Evolutionary conservation across 2,797 vertebrate genomes (phyloP).

Genomic region (Hyperoplus immaculatus): DNA sequence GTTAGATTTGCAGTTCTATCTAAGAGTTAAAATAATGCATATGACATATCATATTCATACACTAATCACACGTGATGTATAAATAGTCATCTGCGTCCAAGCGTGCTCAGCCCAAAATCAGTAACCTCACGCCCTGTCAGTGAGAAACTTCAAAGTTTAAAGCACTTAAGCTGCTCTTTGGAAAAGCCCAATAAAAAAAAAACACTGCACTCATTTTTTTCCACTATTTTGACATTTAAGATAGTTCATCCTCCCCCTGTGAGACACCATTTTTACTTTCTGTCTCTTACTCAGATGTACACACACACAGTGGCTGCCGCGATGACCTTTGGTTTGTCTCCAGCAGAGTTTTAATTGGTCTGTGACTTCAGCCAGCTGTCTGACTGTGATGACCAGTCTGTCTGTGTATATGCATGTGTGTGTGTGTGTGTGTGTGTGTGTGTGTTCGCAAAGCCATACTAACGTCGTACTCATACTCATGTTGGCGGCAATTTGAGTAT

Average conservation of each 20-base stretch:
- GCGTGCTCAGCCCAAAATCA: not conserved
- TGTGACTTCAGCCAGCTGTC: constrained; percentile 50
- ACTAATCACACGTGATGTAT: too few relatives aligned
- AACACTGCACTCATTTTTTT: not conserved
- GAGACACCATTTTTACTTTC: constrained; percentile 30
- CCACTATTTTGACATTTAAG: constrained; percentile 64
- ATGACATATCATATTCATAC: too few relatives aligned
- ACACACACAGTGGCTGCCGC: not conserved
- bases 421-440: constrained; percentile 9
- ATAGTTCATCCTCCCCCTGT: constrained; percentile 36
- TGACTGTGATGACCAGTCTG: constrained; percentile 22
- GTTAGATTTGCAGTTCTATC: too few relatives aligned
- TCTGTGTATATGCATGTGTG: not conserved
- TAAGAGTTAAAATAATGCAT: too few relatives aligned
- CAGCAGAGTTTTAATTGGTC: constrained; percentile 71
- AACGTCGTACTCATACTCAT: too few relatives aligned
- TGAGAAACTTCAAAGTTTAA: not conserved
- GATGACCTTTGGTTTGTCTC: constrained; percentile 71
- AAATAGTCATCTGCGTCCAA: not conserved
- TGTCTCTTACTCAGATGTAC: not conserved
- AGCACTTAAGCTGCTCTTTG: not conserved
- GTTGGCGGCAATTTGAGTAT: too few relatives aligned
- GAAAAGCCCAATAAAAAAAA: constrained; percentile 20
- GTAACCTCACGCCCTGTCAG: not conserved
- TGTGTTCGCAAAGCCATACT: too few relatives aligned